phyloP scores from a whole-genome alignment of 2,797 vertebrate genomes.

The Esox masquinongy region DNA sequence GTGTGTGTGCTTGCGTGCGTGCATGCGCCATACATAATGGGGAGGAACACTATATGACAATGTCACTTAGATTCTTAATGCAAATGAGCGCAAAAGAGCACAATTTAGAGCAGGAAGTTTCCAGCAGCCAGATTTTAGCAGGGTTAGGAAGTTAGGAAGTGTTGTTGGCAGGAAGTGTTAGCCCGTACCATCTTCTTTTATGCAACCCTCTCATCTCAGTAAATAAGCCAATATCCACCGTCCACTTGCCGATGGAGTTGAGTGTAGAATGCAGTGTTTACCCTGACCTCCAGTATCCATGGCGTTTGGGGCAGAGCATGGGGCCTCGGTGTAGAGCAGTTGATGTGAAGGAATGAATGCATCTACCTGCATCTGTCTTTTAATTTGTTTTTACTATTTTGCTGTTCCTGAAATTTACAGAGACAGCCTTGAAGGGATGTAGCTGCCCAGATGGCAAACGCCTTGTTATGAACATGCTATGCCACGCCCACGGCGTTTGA shows the following conservation, averaged over 20 bases:
- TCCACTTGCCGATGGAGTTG: not conserved
- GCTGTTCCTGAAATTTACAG: not conserved
- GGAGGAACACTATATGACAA: not conserved
- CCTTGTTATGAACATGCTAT: too few relatives aligned
- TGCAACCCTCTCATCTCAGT: too few relatives aligned
- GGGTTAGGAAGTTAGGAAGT: too few relatives aligned
- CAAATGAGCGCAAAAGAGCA: not conserved
- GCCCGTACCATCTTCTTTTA: not conserved
- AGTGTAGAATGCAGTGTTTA: too few relatives aligned
- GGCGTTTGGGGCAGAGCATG: too few relatives aligned
- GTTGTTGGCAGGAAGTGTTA: not conserved
- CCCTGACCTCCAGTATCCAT: too few relatives aligned
- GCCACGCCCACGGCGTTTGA: too few relatives aligned
- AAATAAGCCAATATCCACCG: too few relatives aligned
- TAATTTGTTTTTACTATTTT: not conserved
- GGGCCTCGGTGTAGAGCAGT: not conserved
- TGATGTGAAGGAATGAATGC: too few relatives aligned
- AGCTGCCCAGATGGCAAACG: too few relatives aligned
- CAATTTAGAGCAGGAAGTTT: not conserved
- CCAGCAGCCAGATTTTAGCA: too few relatives aligned
- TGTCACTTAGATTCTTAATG: not conserved
- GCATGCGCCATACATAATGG: not conserved
- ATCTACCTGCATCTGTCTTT: too few relatives aligned
- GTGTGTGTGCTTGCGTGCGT: slow-evolving; percentile 3
- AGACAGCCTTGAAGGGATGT: not conserved